phyloP scores from a whole-genome alignment of 2,113 vertebrate genomes.

The Urocitellus parryii region DNA sequence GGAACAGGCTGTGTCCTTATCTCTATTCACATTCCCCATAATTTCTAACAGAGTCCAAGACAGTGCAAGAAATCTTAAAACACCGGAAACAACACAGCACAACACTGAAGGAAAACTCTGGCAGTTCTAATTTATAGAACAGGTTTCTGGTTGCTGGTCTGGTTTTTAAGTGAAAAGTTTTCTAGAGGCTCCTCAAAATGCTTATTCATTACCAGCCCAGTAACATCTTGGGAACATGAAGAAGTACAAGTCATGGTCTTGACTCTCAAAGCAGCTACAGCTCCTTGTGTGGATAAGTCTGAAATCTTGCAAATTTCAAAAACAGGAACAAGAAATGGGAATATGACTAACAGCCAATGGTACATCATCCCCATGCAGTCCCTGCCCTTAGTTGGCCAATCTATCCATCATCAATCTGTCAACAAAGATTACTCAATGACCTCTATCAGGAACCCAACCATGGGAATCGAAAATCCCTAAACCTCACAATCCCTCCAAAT shows the following conservation, averaged over 20 bases:
- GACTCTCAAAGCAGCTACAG: not conserved
- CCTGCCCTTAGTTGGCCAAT: not conserved
- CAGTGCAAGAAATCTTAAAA: not conserved
- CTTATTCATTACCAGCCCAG: not conserved
- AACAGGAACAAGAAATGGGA: conserved; percentile 6
- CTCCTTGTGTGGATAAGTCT: not conserved
- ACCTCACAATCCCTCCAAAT: not conserved
- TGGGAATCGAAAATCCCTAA: not conserved
- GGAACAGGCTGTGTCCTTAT: not conserved
- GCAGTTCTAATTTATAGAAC: not conserved
- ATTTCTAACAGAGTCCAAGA: not conserved
- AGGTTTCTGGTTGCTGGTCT: not conserved
- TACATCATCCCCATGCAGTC: not conserved
- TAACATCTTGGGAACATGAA: not conserved
- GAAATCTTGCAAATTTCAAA: not conserved
- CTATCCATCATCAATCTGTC: not conserved
- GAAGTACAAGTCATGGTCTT: not conserved
- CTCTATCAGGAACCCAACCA: not conserved
- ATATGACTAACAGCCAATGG: not conserved
- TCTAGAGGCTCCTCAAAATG: not conserved
- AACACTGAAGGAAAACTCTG: not conserved
- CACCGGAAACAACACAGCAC: not conserved
- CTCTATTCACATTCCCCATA: not conserved
- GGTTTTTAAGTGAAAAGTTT: not conserved
- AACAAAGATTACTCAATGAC: not conserved